Conservation (phyloP, 2,113 vertebrate genomes). For the Platysteira castanea region DNA sequence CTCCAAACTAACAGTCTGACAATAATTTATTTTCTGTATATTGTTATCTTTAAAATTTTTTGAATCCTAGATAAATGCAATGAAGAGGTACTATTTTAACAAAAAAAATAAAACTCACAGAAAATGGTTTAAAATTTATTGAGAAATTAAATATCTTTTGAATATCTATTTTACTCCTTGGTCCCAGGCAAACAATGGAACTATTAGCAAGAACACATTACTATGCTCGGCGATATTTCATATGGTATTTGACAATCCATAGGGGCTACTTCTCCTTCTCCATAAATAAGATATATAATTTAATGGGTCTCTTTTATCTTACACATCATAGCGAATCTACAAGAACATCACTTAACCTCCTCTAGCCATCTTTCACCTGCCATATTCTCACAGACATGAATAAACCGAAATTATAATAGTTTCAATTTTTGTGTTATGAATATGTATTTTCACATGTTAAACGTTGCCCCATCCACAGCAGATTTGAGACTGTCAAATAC, state of each 20-base stretch:
- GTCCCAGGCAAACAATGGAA: conserved; percentile 48
- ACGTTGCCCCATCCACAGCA: conserved; percentile 12
- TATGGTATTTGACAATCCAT: conserved; percentile 68
- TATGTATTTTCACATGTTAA: conserved; percentile 56
- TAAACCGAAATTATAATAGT: conserved; percentile 49
- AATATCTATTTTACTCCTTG: conserved; percentile 31
- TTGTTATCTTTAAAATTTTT: neutral
- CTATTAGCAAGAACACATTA: conserved; percentile 68
- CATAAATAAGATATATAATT: conserved; percentile 75
- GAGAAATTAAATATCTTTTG: neutral
- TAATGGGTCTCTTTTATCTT: conserved; percentile 73
- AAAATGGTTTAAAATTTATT: conserved; percentile 16
- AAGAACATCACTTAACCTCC: conserved; percentile 71
- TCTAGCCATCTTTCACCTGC: conserved; percentile 63
- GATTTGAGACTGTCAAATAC: conserved; percentile 34
- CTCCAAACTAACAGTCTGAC: neutral
- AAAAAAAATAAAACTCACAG: neutral
- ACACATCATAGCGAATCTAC: conserved; percentile 64
- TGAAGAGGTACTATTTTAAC: neutral
- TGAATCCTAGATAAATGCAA: neutral
- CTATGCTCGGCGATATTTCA: conserved; percentile 57
- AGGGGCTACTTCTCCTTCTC: conserved; percentile 65
- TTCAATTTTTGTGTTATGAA: conserved; percentile 51
- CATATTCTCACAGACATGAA: conserved; percentile 46
- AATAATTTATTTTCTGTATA: neutral